phyloP scores from a whole-genome alignment of 2,888 invertebrate genomes.

The Conus canariensis region DNA sequence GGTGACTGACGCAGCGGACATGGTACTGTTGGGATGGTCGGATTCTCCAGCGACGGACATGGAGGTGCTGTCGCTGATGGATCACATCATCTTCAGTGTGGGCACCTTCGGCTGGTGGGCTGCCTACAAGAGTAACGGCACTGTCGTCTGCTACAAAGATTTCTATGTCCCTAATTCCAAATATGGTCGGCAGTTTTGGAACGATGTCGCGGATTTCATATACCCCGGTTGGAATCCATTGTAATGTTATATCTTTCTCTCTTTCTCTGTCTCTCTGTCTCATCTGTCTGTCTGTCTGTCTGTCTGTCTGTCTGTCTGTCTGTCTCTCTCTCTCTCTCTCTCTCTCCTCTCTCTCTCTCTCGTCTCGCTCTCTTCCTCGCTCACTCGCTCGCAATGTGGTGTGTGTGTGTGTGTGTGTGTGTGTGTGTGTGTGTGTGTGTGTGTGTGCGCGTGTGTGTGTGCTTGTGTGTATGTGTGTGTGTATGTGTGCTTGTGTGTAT shows the following conservation, averaged over 20 bases:
- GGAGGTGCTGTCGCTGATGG: constrained; percentile 27
- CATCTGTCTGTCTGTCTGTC: too few relatives aligned
- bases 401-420: too few relatives aligned
- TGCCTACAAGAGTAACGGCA: constrained; percentile 20
- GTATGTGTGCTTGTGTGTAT: too few relatives aligned
- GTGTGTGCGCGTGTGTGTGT: too few relatives aligned
- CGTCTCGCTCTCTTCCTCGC: too few relatives aligned
- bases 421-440: too few relatives aligned
- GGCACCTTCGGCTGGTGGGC: constrained; percentile 41
- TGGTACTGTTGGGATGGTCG: not conserved
- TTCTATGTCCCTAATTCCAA: not conserved
- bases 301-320: too few relatives aligned
- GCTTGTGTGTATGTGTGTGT: too few relatives aligned
- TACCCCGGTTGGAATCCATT: constrained; percentile 11
- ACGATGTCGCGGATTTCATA: not conserved
- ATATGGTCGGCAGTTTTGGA: not conserved
- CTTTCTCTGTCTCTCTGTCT: too few relatives aligned
- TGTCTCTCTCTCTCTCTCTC: too few relatives aligned
- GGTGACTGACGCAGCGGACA: not conserved
- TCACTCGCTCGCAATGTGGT: too few relatives aligned
- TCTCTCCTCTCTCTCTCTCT: too few relatives aligned
- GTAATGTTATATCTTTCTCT: not conserved
- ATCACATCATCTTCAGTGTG: constrained; percentile 30
- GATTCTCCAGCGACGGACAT: constrained; percentile 23
- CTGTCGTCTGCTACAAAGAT: constrained; percentile 27